phyloP scores from a whole-genome alignment of 2,888 invertebrate species.

The Chaitophorus viminalis region DNA sequence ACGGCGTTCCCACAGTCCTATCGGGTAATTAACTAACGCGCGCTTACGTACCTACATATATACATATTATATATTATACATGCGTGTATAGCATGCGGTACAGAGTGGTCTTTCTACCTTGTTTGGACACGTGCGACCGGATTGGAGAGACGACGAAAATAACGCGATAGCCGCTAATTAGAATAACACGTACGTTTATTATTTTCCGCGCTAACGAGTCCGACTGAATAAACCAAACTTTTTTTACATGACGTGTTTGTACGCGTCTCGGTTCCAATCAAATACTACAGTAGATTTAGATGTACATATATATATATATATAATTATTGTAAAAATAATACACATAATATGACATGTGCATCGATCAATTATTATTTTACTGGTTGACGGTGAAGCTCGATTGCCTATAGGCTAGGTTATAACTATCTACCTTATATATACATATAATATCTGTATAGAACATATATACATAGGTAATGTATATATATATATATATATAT shows the following conservation, averaged over 20 bases:
- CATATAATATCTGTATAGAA: no score
- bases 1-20: constrained; percentile 57
- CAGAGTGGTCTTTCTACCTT: constrained; percentile 50
- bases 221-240: background rate
- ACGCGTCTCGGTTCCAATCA: background rate
- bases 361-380: background rate
- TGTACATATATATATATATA: background rate
- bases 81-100: background rate
- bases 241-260: background rate
- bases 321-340: background rate
- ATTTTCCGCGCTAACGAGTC: background rate
- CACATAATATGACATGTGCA: background rate
- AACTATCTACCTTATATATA: no score
- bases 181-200: constrained; percentile 37
- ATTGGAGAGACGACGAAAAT: constrained; percentile 20
- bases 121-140: constrained; percentile 61
- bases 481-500: no score
- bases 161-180: constrained; percentile 29
- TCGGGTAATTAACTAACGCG: constrained; percentile 29
- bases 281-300: no score
- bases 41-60: background rate
- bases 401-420: no score
- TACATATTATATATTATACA: background rate
- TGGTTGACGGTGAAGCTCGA: background rate
- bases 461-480: no score